Conservation (phyloP, 2,888 invertebrate species). For the Pollenia labialis region DNA sequence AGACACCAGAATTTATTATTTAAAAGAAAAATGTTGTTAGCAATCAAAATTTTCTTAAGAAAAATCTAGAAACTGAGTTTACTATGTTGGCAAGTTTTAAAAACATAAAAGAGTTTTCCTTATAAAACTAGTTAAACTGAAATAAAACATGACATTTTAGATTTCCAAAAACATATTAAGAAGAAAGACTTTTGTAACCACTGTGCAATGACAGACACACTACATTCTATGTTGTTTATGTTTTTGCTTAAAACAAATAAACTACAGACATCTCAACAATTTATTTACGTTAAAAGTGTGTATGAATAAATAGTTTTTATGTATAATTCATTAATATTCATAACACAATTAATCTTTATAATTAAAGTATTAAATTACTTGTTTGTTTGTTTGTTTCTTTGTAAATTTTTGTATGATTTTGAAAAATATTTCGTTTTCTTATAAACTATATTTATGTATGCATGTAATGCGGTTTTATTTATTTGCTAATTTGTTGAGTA, state of each 20-base stretch:
- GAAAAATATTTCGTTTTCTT: conserved; percentile 29
- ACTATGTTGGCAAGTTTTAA: too few species aligned
- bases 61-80: too few species aligned
- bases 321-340: background rate
- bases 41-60: too few species aligned
- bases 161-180: background rate
- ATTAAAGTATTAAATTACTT: conserved; percentile 11
- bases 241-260: conserved; percentile 11
- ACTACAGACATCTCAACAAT: conserved; percentile 60
- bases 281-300: background rate
- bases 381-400: background rate
- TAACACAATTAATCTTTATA: conserved; percentile 8
- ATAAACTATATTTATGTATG: conserved; percentile 10
- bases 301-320: background rate
- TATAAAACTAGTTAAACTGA: too few species aligned
- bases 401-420: background rate
- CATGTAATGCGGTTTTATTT: background rate
- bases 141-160: too few species aligned
- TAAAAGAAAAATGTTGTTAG: too few species aligned
- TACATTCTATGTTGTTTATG: conserved; percentile 14
- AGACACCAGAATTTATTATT: too few species aligned
- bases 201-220: conserved; percentile 22
- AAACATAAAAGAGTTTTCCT: too few species aligned
- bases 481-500: conserved; percentile 14
- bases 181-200: conserved; percentile 7